These are phyloP conservation scores for Acrobasis suavella DNA, from an alignment of 2,888 invertebrate species.

Conservation along the genomic window DNA sequence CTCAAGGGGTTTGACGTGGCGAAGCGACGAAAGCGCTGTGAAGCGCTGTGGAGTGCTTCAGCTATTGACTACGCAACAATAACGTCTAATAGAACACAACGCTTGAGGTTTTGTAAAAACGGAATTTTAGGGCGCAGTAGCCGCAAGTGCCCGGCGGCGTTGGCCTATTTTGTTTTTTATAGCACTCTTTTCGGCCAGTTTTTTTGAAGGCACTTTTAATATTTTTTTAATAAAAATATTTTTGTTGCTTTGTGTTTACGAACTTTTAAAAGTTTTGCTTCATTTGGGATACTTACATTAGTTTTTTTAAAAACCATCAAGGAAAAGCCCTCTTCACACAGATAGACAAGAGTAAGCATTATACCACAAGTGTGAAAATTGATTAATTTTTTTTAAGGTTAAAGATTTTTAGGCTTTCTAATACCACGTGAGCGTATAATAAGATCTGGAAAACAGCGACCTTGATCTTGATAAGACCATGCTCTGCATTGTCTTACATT, in stretches of 20 bases:
- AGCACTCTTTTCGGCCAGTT: neutral
- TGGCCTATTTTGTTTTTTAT: conserved; percentile 5
- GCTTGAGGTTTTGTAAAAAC: conserved; percentile 41
- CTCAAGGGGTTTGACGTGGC: conserved; percentile 51
- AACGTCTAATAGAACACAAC: conserved; percentile 55
- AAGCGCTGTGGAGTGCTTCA: conserved; percentile 39
- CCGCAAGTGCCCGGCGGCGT: conserved; percentile 13
- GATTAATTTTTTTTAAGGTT: too few species aligned
- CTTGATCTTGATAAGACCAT: too few species aligned
- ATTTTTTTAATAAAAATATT: conserved; percentile 1
- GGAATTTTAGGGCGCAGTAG: conserved; percentile 1
- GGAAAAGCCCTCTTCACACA: too few species aligned
- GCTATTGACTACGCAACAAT: conserved; percentile 62
- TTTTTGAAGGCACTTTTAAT: conserved; percentile 5
- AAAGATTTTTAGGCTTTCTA: too few species aligned
- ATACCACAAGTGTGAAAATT: too few species aligned
- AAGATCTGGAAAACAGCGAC: too few species aligned
- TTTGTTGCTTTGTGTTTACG: neutral
- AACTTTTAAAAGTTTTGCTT: too few species aligned
- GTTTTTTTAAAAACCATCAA: too few species aligned
- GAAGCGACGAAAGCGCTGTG: conserved; percentile 55
- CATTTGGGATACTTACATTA: too few species aligned
- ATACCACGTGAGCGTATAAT: too few species aligned
- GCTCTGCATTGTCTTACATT: too few species aligned
- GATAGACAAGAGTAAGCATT: too few species aligned